Evolutionary conservation across 1,140 invertebrate genomes (phyloP).

Genomic region (Hylaeus volcanicus): DNA sequence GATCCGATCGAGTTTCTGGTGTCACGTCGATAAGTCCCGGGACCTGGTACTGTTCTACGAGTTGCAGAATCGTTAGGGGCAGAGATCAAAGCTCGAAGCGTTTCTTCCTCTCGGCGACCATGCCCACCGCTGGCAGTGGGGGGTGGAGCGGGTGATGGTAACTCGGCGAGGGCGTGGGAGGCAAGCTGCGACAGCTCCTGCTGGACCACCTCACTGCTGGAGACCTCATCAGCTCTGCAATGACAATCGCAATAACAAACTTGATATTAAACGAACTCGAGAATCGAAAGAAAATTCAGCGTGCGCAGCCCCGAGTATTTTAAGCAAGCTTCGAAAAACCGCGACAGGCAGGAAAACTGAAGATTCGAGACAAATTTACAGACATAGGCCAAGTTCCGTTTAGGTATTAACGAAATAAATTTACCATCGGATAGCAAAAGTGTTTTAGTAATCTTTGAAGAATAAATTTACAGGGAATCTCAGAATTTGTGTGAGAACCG

Average conservation of each 20-base stretch:
- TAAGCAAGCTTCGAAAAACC: not conserved
- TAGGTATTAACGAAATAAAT: too few relatives aligned
- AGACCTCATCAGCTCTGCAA: conserved; percentile 81
- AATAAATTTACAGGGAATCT: too few relatives aligned
- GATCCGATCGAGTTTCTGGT: too few relatives aligned
- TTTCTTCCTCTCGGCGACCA: conserved; percentile 86
- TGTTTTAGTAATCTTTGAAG: too few relatives aligned
- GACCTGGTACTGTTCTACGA: not conserved
- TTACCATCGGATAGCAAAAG: too few relatives aligned
- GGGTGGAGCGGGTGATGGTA: conserved; percentile 78
- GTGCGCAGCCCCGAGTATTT: not conserved
- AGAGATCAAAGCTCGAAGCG: conserved; percentile 82
- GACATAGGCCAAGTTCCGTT: too few relatives aligned
- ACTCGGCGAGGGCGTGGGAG: conserved; percentile 75
- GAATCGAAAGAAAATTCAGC: too few relatives aligned
- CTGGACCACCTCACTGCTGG: conserved; percentile 76
- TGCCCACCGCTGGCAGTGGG: conserved; percentile 82
- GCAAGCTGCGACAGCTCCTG: conserved; percentile 79
- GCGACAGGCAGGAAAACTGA: not conserved
- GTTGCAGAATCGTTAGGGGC: too few relatives aligned
- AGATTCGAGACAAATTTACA: not conserved
- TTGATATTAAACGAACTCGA: not conserved
- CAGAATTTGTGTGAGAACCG: too few relatives aligned
- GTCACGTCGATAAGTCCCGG: too few relatives aligned
- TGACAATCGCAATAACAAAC: not conserved